Base-by-base conservation (phyloP, 2,888 invertebrate species). In the Epistrophe eligans region DNA sequence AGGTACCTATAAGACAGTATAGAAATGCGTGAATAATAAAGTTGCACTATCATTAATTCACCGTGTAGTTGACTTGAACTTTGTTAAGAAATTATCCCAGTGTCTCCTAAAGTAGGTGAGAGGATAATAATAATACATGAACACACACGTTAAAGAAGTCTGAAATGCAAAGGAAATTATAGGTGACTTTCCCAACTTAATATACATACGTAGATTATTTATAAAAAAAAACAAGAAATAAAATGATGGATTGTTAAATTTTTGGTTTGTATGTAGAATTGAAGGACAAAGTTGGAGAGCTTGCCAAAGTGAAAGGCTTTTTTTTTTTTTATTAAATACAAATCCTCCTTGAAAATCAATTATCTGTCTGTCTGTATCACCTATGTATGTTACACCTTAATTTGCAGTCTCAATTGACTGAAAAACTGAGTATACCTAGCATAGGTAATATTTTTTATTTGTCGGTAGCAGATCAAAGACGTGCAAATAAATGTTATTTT, bases 391-490 rank as follows among this genome's bases (percentile, higher is more conserved):
- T n/a, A n/a, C 50, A 50, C 67, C 48, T 50, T 67, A 35, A 67
- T 62, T 43, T 62, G 40, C 40, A 62, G 19, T 62, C 62, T 40
- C 24, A 43, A 62, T 50, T 50, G 35, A 19, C 1, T 50, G 35
- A 19, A 50, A 67, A 50, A 35, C 11, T 38, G 24, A 74, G 52
- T 40, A 24, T 24, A 74, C 35, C 35, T 35, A 24, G 3, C 24
- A 24, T 3, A 35, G 8, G 35, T 35, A 8, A 35, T 35, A 35
- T 35, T 40, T 13, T 3, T 28, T 15, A 19, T 7, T 7, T 35
- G 67, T 50, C 80, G 71, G 80, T 52, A 66, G 19, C 15, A 72
- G 64, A 84, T 84, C 66, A 81, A 84, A 84, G 50, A 35, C 28
- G 28, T 19, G 35, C 40, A 50, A 67, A 67, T 67, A 67, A 67